Evolutionary conservation across 1,140 invertebrate species (phyloP).

Genomic region (Drosophila oshimai): DNA sequence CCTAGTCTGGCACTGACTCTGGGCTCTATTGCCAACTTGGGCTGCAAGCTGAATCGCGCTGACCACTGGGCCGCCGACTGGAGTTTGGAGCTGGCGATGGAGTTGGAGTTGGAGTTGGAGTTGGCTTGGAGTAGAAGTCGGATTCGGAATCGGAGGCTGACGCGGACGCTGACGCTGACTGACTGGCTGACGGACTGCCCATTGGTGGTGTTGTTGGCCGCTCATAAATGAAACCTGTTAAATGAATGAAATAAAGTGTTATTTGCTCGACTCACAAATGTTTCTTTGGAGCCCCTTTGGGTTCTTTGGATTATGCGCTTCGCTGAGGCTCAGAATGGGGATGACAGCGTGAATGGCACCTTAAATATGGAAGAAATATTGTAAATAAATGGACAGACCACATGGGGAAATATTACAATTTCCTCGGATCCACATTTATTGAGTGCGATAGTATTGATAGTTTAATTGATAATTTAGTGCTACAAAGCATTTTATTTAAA

Average conservation of each 20-base stretch:
- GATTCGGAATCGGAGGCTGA: slow-evolving; percentile 2
- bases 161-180: slow-evolving; percentile 18
- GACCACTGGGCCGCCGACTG: slow-evolving; percentile 46
- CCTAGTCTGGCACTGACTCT: slow-evolving; percentile 73
- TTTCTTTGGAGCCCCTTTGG: slow-evolving; percentile 58
- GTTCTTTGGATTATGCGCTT: slow-evolving; percentile 48
- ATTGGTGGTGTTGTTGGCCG: slow-evolving; percentile 41
- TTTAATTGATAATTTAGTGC: too few relatives aligned
- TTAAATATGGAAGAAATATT: slow-evolving; percentile 12
- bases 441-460: too few relatives aligned
- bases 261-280: slow-evolving; percentile 81
- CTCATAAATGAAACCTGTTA: slow-evolving; percentile 81
- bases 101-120: neutral
- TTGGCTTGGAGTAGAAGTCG: neutral
- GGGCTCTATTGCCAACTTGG: slow-evolving; percentile 45
- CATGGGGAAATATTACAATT: neutral
- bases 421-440: too few relatives aligned
- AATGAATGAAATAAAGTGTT: slow-evolving; percentile 82
- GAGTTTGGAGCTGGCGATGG: neutral
- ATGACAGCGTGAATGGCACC: slow-evolving; percentile 17
- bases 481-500: too few relatives aligned
- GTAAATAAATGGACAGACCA: neutral
- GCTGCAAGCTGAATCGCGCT: slow-evolving; percentile 35
- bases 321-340: neutral
- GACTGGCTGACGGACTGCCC: slow-evolving; percentile 32